Base-by-base conservation (phyloP, 2,797 vertebrate genomes). In the Rhinatrema bivittatum region DNA sequence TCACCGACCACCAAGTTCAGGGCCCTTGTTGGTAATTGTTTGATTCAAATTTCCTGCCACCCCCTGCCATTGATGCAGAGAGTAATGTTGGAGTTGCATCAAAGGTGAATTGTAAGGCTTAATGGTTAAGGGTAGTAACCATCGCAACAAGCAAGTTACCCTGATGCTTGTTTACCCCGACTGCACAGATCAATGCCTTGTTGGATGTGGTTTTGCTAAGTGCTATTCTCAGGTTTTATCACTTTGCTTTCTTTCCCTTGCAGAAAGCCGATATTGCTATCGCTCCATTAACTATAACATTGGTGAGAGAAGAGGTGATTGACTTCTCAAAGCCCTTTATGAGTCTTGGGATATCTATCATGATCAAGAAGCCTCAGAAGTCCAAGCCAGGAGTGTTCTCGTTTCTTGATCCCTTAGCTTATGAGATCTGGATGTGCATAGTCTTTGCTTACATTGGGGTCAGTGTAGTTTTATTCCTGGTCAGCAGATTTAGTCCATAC, bases 391-490 rank as follows among this genome's bases (percentile, higher is more conserved):
- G 96, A 55, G 96, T 99, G 24, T 99, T 99, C 75, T 99, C 96
- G 5, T 99, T 99, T 85, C 85, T 99, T 76, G 96, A 99, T 72
- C 96, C 96, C 0, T 87, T 99, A 84, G 95, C 95, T 18, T 98
- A 99, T 59, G 95, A 99, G 84, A 99, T 99, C 80, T 99, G 96
- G 96, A 98, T 99, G 96, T 99, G 96, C 70, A 99, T 98, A 53
- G 94, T 98, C 53, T 99, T 99, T 65, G 96, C 96, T 69, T 99
- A 99, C 84, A 99, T 99, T 53, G 96, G 96, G 39, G 96, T 98
- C 79, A 99, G 95, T 65, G 95, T 98, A 76, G 95, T 99, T 75
- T 90, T 99, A 74, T 99, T 99, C 87, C 88, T 99, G 55, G 96
- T 99, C 72, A 98, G 96, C 83, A 94, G 96, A 74, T 99, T 99